A percentile compares a stretch with the other conserved stretches of the same genome.
phyloP scores from a whole-genome alignment of 2,113 vertebrate species.

The Neolamprologus falcicula region DNA sequence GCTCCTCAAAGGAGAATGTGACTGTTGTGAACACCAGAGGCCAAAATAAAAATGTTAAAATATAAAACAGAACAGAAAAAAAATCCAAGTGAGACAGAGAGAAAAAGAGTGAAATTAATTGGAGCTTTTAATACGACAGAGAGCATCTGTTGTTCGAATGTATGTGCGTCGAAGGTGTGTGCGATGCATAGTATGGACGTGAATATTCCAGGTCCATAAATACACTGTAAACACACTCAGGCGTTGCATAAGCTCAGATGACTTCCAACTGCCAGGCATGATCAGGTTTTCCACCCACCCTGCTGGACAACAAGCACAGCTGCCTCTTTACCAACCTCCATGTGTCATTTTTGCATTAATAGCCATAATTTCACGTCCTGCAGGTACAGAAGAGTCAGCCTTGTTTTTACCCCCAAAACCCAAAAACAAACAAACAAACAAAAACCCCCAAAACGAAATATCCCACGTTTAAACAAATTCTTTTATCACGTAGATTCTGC shows the following conservation, averaged over 20 bases:
- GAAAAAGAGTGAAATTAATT: neutral
- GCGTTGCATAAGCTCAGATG: conserved; percentile 53
- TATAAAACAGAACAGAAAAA: neutral
- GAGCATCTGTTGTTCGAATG: neutral
- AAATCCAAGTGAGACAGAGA: neutral
- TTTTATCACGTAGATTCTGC: neutral
- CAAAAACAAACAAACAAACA: neutral
- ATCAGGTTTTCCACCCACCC: conserved; percentile 61
- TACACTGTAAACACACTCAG: conserved; percentile 46
- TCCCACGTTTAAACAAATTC: neutral
- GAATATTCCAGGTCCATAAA: conserved; percentile 50
- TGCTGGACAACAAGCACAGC: conserved; percentile 47
- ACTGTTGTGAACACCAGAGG: neutral
- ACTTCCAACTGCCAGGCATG: conserved; percentile 45
- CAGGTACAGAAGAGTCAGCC: neutral
- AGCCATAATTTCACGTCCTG: neutral
- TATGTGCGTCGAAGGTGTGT: neutral
- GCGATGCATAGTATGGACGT: neutral
- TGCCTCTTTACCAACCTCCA: conserved; percentile 1
- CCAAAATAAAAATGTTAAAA: neutral
- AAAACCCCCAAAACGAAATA: accelerated
- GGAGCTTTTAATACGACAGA: neutral
- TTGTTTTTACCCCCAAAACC: neutral
- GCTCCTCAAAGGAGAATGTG: neutral
- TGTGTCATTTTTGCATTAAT: neutral